Percentiles rank a stretch among this genome's conserved stretches.
Conservation (phyloP, 2,113 vertebrate species). For the Nansenia antarctica region DNA sequence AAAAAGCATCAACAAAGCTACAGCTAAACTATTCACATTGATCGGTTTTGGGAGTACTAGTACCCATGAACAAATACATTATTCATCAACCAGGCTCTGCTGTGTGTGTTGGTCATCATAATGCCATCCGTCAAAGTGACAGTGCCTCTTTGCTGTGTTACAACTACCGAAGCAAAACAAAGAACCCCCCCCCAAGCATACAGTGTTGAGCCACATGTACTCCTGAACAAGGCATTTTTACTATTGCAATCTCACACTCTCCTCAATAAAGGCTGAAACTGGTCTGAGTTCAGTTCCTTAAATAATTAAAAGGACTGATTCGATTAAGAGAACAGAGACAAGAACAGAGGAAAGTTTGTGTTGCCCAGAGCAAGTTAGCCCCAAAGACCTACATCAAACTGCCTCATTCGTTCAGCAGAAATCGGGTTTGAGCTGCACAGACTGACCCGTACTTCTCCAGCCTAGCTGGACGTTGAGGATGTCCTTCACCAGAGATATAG, state of each 20-base stretch:
- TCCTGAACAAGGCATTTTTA: not conserved
- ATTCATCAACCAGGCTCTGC: not conserved
- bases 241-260: conserved; percentile 20
- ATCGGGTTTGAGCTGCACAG: conserved; percentile 40
- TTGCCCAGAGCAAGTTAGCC: conserved; percentile 39
- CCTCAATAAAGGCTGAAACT: conserved; percentile 58
- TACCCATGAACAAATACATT: no score
- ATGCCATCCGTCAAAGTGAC: conserved; percentile 51
- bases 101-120: not conserved
- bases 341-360: conserved; percentile 18
- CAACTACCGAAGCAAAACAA: no score
- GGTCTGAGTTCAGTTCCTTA: conserved; percentile 49
- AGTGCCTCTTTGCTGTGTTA: no score
- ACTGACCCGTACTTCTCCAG: conserved; percentile 16
- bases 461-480: conserved; percentile 1
- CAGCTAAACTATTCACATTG: no score
- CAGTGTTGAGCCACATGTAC: not conserved
- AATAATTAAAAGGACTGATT: conserved; percentile 63
- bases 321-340: conserved; percentile 58
- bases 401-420: conserved; percentile 57
- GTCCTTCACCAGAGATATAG: conserved; percentile 42
- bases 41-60: no score
- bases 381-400: conserved; percentile 29
- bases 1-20: no score
- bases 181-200: conserved; percentile 12